phyloP scores from a whole-genome alignment of 2,113 vertebrate species.

The Psilopogon haemacephalus region DNA sequence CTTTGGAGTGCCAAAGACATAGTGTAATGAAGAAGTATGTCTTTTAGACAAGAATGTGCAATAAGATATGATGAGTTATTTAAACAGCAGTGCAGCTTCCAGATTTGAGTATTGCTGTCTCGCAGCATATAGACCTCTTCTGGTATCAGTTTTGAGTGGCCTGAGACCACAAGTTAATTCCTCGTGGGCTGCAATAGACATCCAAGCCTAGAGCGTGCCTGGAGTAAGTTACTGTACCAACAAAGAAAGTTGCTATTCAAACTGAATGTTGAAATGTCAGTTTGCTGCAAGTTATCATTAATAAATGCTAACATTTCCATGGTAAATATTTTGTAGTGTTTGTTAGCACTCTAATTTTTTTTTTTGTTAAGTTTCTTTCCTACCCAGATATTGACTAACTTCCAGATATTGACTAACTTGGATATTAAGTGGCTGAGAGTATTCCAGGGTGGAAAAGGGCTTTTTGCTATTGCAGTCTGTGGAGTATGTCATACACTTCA shows the following conservation, averaged over 20 bases:
- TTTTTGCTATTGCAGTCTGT: neutral
- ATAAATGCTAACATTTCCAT: constrained; percentile 9
- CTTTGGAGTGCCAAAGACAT: neutral
- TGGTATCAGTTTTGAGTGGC: neutral
- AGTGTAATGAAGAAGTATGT: neutral
- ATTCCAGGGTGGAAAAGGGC: neutral
- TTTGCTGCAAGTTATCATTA: constrained; percentile 25
- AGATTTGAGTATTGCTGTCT: constrained; percentile 19
- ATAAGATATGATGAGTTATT: constrained; percentile 3
- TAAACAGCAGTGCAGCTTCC: constrained; percentile 8
- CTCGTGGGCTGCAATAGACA: constrained; percentile 13
- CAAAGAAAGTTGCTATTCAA: constrained; percentile 25
- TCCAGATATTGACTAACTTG: neutral
- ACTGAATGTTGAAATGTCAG: constrained; percentile 40
- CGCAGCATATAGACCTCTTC: constrained; percentile 34
- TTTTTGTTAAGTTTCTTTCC: neutral
- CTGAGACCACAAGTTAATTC: constrained; percentile 37
- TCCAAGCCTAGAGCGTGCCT: constrained; percentile 33
- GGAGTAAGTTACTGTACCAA: constrained; percentile 37
- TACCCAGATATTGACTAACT: neutral
- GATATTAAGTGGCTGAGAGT: neutral
- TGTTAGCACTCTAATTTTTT: neutral
- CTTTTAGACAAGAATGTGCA: constrained; percentile 3
- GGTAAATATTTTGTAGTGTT: neutral
- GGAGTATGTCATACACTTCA: neutral